Conservation (phyloP, 2,797 vertebrate species). For the Myioborus melanocephalus region DNA sequence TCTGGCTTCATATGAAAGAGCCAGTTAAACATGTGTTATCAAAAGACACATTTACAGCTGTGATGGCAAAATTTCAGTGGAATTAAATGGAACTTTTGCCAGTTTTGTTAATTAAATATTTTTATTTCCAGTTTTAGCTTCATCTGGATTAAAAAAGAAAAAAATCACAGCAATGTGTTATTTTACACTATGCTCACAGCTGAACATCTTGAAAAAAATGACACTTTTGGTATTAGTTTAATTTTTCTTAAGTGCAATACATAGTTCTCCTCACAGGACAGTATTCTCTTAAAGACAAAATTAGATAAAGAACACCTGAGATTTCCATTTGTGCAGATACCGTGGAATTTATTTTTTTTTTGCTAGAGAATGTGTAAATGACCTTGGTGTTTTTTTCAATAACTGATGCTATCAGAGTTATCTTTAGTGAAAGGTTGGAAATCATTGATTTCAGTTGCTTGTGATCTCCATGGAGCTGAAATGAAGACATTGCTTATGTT, state of each 20-base stretch:
- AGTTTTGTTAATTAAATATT: neutral
- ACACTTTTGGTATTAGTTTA: neutral
- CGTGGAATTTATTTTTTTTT: neutral
- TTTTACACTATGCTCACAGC: neutral
- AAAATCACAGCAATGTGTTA: neutral
- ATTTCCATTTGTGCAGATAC: neutral
- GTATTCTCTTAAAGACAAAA: neutral
- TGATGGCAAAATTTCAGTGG: neutral
- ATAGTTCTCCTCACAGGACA: neutral
- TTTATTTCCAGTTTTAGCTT: slow-evolving; percentile 3
- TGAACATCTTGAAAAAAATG: neutral
- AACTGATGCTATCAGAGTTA: neutral
- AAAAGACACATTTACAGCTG: slow-evolving; percentile 4
- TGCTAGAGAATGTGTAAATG: neutral
- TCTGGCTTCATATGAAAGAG: slow-evolving; percentile 4
- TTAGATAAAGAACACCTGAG: neutral
- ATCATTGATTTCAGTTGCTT: neutral
- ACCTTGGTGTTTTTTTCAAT: neutral
- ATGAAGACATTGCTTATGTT: neutral
- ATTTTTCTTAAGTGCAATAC: neutral
- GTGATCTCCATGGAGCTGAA: neutral
- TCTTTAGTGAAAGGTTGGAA: neutral
- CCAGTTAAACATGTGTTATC: neutral
- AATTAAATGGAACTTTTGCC: neutral
- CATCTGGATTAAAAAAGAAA: neutral